Conservation (phyloP, 2,888 invertebrate species). For the Aporophyla nigra region DNA sequence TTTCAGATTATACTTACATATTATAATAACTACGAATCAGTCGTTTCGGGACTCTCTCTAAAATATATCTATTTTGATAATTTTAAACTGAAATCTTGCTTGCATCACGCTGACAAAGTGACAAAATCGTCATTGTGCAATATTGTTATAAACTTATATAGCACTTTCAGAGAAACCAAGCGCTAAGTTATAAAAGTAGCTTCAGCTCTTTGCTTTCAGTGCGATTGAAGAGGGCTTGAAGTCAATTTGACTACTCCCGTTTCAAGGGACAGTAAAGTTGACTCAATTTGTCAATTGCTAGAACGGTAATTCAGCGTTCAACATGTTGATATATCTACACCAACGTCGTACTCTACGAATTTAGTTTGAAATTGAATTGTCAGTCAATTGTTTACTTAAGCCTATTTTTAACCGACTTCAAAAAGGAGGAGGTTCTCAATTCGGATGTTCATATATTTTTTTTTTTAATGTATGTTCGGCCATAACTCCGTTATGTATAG, state of each 20-base stretch:
- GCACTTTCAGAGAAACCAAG: neutral
- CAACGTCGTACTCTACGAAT: constrained; percentile 28
- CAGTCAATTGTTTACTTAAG: neutral
- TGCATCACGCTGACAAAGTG: neutral
- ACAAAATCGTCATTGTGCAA: neutral
- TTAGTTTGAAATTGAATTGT: constrained; percentile 25
- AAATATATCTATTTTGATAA: too few relatives aligned
- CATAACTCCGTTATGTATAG: too few relatives aligned
- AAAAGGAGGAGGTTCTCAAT: too few relatives aligned
- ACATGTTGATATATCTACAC: constrained; percentile 18
- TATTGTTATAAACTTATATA: too few relatives aligned
- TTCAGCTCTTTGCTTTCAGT: neutral
- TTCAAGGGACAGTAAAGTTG: constrained; percentile 9
- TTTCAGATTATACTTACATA: too few relatives aligned
- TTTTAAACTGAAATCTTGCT: neutral
- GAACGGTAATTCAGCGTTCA: constrained; percentile 15
- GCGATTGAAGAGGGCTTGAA: neutral
- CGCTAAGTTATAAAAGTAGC: neutral
- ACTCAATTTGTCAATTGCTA: constrained; percentile 29
- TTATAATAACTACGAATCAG: neutral
- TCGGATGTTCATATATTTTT: too few relatives aligned
- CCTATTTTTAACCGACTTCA: neutral
- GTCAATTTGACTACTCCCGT: constrained; percentile 14
- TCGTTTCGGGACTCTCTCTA: neutral
- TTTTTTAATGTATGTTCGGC: too few relatives aligned